Conservation (phyloP, 1,140 invertebrate species). For the Trachymyrmex septentrionalis region DNA sequence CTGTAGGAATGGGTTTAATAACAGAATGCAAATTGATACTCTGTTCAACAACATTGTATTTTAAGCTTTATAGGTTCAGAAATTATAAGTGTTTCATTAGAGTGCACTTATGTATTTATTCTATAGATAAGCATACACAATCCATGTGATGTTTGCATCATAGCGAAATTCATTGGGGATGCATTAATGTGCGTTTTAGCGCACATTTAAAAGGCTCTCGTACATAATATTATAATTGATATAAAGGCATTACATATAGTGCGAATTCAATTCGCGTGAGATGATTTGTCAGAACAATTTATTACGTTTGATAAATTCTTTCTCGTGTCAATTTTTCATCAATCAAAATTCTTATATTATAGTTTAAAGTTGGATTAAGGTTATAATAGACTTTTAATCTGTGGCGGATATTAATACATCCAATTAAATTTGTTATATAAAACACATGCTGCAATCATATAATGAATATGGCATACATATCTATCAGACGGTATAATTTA, state of each 20-base stretch:
- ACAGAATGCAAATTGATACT: constrained; percentile 62
- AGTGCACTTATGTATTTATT: constrained; percentile 72
- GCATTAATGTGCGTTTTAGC: neutral
- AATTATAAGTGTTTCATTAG: constrained; percentile 73
- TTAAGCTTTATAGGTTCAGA: constrained; percentile 71
- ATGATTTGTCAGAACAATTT: neutral
- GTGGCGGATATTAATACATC: neutral
- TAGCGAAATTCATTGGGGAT: constrained; percentile 1
- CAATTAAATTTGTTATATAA: constrained; percentile 31
- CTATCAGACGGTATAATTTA: neutral
- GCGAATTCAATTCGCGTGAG: neutral
- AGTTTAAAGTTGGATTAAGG: neutral
- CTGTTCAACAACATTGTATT: constrained; percentile 76
- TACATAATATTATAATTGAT: constrained; percentile 6
- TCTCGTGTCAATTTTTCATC: neutral
- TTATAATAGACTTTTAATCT: neutral
- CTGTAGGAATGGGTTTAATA: constrained; percentile 71
- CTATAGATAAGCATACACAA: constrained; percentile 73
- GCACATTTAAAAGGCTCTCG: neutral
- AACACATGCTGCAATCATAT: constrained; percentile 16
- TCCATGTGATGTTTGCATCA: constrained; percentile 60
- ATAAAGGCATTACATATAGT: neutral
- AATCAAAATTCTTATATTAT: neutral
- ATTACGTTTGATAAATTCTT: neutral
- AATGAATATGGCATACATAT: constrained; percentile 23